These are phyloP conservation scores for Gymnarchus niloticus DNA, from an alignment of 2,113 vertebrate genomes.

Conservation along the genomic window DNA sequence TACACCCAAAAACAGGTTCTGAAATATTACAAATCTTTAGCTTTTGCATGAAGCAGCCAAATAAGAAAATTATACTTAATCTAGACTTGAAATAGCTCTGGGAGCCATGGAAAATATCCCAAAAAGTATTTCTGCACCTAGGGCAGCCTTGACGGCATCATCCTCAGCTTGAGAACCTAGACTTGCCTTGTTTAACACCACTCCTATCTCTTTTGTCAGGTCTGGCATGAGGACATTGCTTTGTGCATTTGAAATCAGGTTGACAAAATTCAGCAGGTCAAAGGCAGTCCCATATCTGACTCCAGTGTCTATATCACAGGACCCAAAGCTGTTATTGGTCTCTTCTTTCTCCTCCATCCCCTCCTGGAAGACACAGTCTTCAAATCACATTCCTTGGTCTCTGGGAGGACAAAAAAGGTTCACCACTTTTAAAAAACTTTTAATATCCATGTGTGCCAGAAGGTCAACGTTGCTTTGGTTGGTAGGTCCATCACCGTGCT, in stretches of 20 bases:
- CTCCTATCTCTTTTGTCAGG: constrained; percentile 74
- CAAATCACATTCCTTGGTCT: constrained; percentile 26
- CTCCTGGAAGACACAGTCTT: constrained; percentile 14
- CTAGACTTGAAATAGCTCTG: neutral
- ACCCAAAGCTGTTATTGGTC: neutral
- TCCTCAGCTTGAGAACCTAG: neutral
- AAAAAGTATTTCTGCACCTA: neutral
- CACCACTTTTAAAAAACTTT: neutral
- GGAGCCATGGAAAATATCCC: neutral
- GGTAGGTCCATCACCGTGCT: neutral
- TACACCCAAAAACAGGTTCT: neutral
- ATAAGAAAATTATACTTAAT: neutral
- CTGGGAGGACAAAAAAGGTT: neutral
- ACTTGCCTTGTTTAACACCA: constrained; percentile 84
- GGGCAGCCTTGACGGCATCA: neutral
- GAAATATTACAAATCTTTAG: neutral
- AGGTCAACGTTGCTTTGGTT: neutral
- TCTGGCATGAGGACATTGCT: constrained; percentile 57
- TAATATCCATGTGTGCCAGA: neutral
- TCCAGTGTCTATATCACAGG: neutral
- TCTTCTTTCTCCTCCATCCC: neutral
- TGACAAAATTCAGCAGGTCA: constrained; percentile 12
- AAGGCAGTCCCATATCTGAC: constrained; percentile 11
- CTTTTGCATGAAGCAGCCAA: neutral
- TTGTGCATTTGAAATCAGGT: constrained; percentile 30